A percentile compares a stretch with the other conserved stretches of the same genome.
phyloP scores from a whole-genome alignment of 2,113 vertebrate species.

The Ageneiosus marmoratus region DNA sequence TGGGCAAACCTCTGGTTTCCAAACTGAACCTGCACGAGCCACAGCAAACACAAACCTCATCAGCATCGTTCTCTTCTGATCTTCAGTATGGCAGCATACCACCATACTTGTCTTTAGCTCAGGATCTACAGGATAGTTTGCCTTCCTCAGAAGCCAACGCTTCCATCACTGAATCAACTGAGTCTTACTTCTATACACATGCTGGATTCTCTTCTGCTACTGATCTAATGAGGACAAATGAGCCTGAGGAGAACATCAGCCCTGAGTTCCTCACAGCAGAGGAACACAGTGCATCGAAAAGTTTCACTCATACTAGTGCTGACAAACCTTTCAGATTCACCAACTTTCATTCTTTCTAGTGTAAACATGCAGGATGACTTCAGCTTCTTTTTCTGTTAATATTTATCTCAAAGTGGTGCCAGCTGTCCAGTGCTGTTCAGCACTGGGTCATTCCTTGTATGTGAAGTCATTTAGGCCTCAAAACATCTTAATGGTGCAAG shows the following conservation, averaged over 20 bases:
- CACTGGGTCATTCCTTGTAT: not conserved
- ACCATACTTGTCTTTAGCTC: slow-evolving; percentile 55
- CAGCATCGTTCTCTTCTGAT: slow-evolving; percentile 52
- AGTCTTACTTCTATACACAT: slow-evolving; percentile 25
- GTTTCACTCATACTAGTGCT: slow-evolving; percentile 57
- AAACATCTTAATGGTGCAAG: not conserved
- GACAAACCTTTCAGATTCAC: slow-evolving; percentile 62
- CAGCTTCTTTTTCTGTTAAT: not conserved
- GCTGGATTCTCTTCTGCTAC: not conserved
- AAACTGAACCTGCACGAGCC: slow-evolving; percentile 80
- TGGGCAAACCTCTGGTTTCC: slow-evolving; percentile 84
- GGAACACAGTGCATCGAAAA: slow-evolving; percentile 55
- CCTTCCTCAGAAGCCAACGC: not conserved
- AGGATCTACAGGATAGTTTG: slow-evolving; percentile 37
- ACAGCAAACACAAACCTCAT: slow-evolving; percentile 21
- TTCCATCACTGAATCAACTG: slow-evolving; percentile 39
- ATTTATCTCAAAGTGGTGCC: slow-evolving; percentile 6
- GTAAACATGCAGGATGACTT: not conserved
- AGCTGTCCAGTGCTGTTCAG: not conserved
- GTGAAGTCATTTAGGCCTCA: not conserved
- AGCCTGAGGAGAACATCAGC: slow-evolving; percentile 75
- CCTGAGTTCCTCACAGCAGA: slow-evolving; percentile 53
- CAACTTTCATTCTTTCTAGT: slow-evolving; percentile 64
- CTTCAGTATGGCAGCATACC: slow-evolving; percentile 50
- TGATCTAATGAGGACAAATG: slow-evolving; percentile 60